Evolutionary conservation across 2,113 vertebrate genomes (phyloP), one percentile per base, ranked within the genome.

Genomic region (Pionites leucogaster): DNA sequence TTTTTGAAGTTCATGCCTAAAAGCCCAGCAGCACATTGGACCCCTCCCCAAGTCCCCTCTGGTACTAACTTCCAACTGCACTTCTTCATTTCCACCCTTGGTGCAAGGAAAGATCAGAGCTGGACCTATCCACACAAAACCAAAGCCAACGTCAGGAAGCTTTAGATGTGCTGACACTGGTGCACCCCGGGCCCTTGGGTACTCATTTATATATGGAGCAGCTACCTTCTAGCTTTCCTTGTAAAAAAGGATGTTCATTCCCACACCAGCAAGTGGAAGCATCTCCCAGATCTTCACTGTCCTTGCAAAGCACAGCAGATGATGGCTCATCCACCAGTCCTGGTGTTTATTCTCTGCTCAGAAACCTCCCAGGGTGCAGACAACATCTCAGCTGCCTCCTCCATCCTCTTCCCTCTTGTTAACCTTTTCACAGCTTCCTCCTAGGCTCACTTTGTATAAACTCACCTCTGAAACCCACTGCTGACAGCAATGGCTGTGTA

Each of bases 151-250:
- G 0, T 0, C 0, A 6, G 42, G 59, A 67, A 71, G 35, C 46
- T 62, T 53, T 3, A 44, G 81, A 70, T 52, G 57, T 57, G 70
- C 59, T 52, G 49, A 47, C 55, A 27, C 11, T 8, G 9, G 20
- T 11, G n/a, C 20, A 31, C 37, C 19, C 2, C 6, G 8, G 5
- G 33, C 49, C 37, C 37, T 29, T 0, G 0, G 25, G 64, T 10
- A 27, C 28, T 35, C 33, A 19, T 31, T 65, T 29, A 53, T 4
- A 27, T 4, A 49, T 1, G 28, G 11, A 68, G 17, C 15, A 33
- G 60, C 15, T 24, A 71, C 65, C 71, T 37, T 10, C 22, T 18
- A 28, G 70, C 27, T 74, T 46, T 44, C 13, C 5, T 53, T 46
- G 52, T 31, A 29, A 20, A n/a, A 64, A 25, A 47, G 18, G 9